These are phyloP conservation scores for Vulpes vulpes DNA, from an alignment of 2,113 vertebrate genomes.

Conservation along the genomic window DNA sequence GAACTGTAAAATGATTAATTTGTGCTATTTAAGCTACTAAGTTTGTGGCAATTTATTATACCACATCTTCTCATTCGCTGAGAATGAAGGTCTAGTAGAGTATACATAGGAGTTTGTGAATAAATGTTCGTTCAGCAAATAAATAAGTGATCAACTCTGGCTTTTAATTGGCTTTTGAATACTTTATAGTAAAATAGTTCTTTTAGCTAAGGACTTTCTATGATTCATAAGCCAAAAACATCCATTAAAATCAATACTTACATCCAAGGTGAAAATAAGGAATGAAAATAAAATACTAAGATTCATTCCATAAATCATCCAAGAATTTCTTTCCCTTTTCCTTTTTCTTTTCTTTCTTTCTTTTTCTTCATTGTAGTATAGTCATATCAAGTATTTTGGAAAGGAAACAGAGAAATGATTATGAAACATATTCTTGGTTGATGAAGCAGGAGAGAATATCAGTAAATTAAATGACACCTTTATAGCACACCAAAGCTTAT, in stretches of 20 bases:
- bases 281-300: constrained; percentile 41
- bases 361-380: not conserved
- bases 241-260: constrained; percentile 42
- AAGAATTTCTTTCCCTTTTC: not conserved
- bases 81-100: not conserved
- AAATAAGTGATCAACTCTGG: not conserved
- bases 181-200: constrained; percentile 15
- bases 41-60: not conserved
- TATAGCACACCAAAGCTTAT: not conserved
- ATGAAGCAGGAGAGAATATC: not conserved
- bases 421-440: not conserved
- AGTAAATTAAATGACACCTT: constrained; percentile 44
- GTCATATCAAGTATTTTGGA: constrained; percentile 42
- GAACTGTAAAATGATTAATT: not conserved
- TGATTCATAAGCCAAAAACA: constrained; percentile 37
- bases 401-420: constrained; percentile 25
- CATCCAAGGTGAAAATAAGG: not conserved
- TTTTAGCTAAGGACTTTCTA: constrained; percentile 21
- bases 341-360: not conserved
- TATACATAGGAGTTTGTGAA: not conserved
- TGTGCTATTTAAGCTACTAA: not conserved
- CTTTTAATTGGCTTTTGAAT: constrained; percentile 25
- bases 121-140: not conserved
- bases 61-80: not conserved
- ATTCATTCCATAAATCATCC: constrained; percentile 19